Percentiles rank a stretch among this genome's conserved stretches.
These are phyloP conservation scores for Agrypnus murinus DNA, from an alignment of 2,888 invertebrate species.

Conservation along the genomic window DNA sequence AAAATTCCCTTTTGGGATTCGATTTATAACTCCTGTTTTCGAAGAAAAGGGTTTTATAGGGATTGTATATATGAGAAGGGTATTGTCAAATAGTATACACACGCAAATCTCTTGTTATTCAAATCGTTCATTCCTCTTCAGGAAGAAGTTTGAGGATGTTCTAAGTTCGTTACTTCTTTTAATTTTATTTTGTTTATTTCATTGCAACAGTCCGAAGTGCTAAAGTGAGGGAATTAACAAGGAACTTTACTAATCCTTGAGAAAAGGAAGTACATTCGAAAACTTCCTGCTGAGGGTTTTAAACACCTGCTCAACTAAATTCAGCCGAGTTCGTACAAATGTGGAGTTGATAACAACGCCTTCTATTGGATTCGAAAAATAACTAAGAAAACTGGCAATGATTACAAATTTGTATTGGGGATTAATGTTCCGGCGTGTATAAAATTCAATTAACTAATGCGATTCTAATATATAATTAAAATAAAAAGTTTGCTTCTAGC, in stretches of 20 bases:
- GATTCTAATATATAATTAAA: too few species aligned
- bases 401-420: conserved; percentile 24
- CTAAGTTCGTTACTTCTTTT: conserved; percentile 24
- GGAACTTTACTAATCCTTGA: conserved; percentile 52
- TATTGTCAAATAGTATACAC: conserved; percentile 29
- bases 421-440: conserved; percentile 1
- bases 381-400: conserved; percentile 14
- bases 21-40: conserved; percentile 10
- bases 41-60: conserved; percentile 6
- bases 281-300: conserved; percentile 52
- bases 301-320: conserved; percentile 54
- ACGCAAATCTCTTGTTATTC: conserved; percentile 34
- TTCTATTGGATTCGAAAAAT: conserved; percentile 35
- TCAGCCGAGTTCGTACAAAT: conserved; percentile 46
- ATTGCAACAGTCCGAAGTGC: conserved; percentile 38
- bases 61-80: conserved; percentile 5
- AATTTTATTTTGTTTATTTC: conserved; percentile 45
- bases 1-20: conserved; percentile 1
- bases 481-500: too few species aligned
- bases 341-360: conserved; percentile 37
- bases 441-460: conserved; percentile 7
- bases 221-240: conserved; percentile 49
- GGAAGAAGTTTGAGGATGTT: not conserved
- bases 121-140: conserved; percentile 6
- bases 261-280: conserved; percentile 50